Percentiles rank a stretch among this genome's conserved stretches.
These are phyloP conservation scores for Limnephilus lunatus DNA, from an alignment of 2,888 invertebrate species.

Conservation along the genomic window DNA sequence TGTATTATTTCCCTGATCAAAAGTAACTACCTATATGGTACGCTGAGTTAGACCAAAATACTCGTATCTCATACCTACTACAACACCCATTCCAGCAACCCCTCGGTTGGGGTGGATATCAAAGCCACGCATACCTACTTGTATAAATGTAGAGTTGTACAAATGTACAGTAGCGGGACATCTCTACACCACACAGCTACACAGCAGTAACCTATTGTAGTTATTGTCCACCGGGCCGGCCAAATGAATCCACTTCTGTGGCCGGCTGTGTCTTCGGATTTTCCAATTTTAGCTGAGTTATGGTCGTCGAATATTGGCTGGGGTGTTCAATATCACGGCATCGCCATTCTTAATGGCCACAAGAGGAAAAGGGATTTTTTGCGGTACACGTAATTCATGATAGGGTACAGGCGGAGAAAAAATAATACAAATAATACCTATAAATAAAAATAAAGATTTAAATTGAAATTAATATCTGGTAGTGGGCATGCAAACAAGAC, in stretches of 20 bases:
- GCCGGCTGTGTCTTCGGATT: conserved; percentile 53
- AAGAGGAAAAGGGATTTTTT: conserved; percentile 21
- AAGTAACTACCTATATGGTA: not conserved
- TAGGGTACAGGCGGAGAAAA: not conserved
- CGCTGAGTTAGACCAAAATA: not conserved
- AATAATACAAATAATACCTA: not conserved
- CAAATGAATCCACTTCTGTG: conserved; percentile 45
- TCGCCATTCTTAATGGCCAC: conserved; percentile 52
- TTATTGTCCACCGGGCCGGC: conserved; percentile 41
- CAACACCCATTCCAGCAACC: not conserved
- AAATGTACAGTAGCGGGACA: not conserved
- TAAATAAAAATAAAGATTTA: not conserved
- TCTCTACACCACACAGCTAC: not conserved
- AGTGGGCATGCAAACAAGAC: not conserved
- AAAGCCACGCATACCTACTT: not conserved
- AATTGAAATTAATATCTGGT: not conserved
- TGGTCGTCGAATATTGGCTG: conserved; percentile 63
- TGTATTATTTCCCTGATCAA: not conserved
- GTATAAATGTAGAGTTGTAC: not conserved
- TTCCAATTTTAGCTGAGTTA: conserved; percentile 65
- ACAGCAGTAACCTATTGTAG: conserved; percentile 7
- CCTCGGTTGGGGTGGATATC: not conserved
- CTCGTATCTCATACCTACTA: not conserved
- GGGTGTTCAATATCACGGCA: conserved; percentile 64
- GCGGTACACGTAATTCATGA: not conserved